phyloP scores from a whole-genome alignment of 2,888 invertebrate species.

The Fragum sueziense region DNA sequence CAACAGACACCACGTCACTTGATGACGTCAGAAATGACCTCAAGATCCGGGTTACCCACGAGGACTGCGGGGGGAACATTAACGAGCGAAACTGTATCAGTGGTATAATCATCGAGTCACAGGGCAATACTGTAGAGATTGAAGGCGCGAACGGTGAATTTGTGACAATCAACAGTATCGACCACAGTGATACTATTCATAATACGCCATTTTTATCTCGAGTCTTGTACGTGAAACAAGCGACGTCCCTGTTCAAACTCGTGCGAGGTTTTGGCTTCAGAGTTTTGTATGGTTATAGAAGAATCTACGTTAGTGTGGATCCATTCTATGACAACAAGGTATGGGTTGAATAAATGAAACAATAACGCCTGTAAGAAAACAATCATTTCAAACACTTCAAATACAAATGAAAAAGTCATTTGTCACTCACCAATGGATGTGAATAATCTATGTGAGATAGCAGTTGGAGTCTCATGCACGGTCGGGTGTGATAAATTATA shows the following conservation, averaged over 20 bases:
- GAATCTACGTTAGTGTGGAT: constrained; percentile 53
- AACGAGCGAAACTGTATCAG: constrained; percentile 49
- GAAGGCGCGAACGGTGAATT: constrained; percentile 30
- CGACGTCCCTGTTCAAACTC: constrained; percentile 61
- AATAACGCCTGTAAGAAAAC: too few relatives aligned
- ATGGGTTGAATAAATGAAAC: too few relatives aligned
- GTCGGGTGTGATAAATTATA: too few relatives aligned
- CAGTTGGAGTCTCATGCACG: too few relatives aligned
- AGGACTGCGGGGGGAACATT: constrained; percentile 44
- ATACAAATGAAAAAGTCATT: too few relatives aligned
- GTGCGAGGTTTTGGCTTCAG: constrained; percentile 68
- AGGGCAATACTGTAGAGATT: constrained; percentile 44
- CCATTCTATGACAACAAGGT: constrained; percentile 63
- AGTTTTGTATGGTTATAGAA: constrained; percentile 49
- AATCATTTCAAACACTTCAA: too few relatives aligned
- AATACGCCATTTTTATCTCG: constrained; percentile 24
- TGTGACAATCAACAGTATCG: constrained; percentile 53
- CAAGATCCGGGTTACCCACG: constrained; percentile 41
- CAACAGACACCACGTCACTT: constrained; percentile 29
- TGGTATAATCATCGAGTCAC: constrained; percentile 41
- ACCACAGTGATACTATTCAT: constrained; percentile 30
- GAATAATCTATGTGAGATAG: too few relatives aligned
- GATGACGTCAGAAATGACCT: constrained; percentile 51
- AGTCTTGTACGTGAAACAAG: constrained; percentile 63
- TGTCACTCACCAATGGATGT: too few relatives aligned